Percentiles rank a stretch among this genome's conserved stretches.
Evolutionary conservation across 2,888 invertebrate genomes (phyloP).

Genomic region (Notocelia uddmanniana): DNA sequence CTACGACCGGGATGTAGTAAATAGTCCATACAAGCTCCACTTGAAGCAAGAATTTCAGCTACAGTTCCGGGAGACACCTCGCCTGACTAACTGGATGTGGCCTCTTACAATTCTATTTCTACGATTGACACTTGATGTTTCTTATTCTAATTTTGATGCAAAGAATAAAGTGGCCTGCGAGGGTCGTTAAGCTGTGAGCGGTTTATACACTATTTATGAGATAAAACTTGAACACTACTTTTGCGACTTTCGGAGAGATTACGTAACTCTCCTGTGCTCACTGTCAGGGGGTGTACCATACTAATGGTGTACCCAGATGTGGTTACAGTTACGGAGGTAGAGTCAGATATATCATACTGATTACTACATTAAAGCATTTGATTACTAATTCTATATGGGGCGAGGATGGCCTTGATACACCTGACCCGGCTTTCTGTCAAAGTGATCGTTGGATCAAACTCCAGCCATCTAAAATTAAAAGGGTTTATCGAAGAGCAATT

Average conservation of each 20-base stretch:
- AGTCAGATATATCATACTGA: no score
- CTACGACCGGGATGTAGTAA: slow-evolving; percentile 70
- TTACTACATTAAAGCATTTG: no score
- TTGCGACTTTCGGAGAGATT: no score
- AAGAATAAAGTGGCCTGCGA: background rate
- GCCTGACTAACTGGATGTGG: slow-evolving; percentile 30
- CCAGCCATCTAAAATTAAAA: background rate
- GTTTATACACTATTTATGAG: background rate
- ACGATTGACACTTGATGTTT: background rate
- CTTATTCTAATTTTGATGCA: background rate
- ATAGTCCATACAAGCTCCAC: slow-evolving; percentile 63
- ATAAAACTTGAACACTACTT: no score
- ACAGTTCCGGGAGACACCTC: slow-evolving; percentile 49
- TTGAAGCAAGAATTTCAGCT: slow-evolving; percentile 55
- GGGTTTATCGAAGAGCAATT: background rate
- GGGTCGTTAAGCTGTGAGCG: background rate
- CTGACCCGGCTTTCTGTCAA: background rate
- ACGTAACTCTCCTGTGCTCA: no score
- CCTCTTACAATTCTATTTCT: background rate
- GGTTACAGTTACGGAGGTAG: no score
- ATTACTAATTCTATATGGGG: no score
- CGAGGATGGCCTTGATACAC: no score
- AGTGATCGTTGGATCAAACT: background rate
- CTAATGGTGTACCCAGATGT: no score
- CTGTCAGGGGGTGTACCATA: no score